A percentile compares a stretch with the other conserved stretches of the same genome.
Conservation (phyloP, 1,140 invertebrate genomes). For the Eufriesea mexicana region DNA sequence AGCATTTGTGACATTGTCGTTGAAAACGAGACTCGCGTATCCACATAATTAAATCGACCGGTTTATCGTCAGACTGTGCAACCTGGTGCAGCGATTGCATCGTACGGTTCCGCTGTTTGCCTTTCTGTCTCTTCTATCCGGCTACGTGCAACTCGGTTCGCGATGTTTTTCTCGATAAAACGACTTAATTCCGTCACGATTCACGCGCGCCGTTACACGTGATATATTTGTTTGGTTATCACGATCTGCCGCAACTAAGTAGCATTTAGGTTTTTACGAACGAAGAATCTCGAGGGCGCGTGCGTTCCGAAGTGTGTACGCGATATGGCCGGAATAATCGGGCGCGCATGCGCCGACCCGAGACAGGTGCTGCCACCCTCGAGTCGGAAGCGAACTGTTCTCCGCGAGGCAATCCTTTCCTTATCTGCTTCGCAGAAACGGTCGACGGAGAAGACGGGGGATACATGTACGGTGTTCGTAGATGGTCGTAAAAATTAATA, state of each 20-base stretch:
- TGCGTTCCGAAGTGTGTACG: not conserved
- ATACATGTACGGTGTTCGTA: not conserved
- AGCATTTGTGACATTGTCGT: constrained; percentile 15
- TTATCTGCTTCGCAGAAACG: not conserved
- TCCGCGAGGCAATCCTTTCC: too few species aligned
- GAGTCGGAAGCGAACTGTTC: not conserved
- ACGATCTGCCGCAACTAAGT: not conserved
- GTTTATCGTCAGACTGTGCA: constrained; percentile 9
- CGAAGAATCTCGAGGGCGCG: too few species aligned
- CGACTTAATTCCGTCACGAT: not conserved
- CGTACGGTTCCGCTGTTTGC: constrained; percentile 9
- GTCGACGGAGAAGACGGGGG: not conserved
- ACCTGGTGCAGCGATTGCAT: not conserved
- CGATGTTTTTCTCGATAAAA: not conserved
- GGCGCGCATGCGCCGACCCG: too few species aligned
- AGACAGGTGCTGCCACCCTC: not conserved
- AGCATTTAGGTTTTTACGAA: too few species aligned
- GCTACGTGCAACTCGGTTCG: too few species aligned
- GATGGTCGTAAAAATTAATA: constrained; percentile 63
- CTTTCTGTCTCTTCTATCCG: not conserved
- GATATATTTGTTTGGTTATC: not conserved
- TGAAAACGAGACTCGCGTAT: constrained; percentile 1
- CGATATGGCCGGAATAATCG: too few species aligned
- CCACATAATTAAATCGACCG: constrained; percentile 17
- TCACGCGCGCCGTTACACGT: not conserved